Evolutionary conservation across 1,140 invertebrate species (phyloP).

Genomic region (Vanessa tameamea): DNA sequence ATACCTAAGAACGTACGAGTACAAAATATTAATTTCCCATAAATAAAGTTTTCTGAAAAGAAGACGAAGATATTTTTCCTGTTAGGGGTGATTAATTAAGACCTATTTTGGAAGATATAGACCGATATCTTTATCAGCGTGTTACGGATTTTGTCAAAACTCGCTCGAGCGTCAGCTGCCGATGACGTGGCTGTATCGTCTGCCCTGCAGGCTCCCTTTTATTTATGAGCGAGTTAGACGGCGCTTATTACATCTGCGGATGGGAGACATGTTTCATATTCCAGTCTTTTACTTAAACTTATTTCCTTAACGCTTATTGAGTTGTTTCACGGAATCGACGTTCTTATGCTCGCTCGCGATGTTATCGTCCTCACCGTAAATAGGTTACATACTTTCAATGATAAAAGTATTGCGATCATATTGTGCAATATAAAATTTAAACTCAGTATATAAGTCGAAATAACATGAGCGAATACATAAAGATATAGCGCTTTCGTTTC

Average conservation of each 20-base stretch:
- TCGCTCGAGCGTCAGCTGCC: slow-evolving; percentile 60
- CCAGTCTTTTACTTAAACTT: slow-evolving; percentile 41
- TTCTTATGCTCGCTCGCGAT: slow-evolving; percentile 35
- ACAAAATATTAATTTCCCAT: slow-evolving; percentile 9
- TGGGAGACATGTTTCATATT: slow-evolving; percentile 63
- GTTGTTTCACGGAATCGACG: slow-evolving; percentile 51
- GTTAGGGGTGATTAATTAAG: slow-evolving; percentile 27
- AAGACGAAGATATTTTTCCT: slow-evolving; percentile 14
- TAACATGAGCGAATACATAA: not conserved
- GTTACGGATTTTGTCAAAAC: slow-evolving; percentile 50
- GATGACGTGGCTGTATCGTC: slow-evolving; percentile 60
- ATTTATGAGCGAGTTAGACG: slow-evolving; percentile 70
- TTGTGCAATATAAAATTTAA: not conserved
- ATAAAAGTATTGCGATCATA: not conserved
- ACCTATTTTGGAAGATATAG: slow-evolving; percentile 11
- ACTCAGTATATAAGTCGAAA: too few species aligned
- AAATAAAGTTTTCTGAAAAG: not conserved
- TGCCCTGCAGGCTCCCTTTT: slow-evolving; percentile 60
- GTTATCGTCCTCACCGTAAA: too few species aligned
- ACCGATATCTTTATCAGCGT: slow-evolving; percentile 57
- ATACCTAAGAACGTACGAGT: not conserved
- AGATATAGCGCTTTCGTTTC: not conserved
- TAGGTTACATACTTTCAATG: too few species aligned
- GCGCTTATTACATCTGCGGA: slow-evolving; percentile 65
- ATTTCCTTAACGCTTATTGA: slow-evolving; percentile 58